Evolutionary conservation across 1,140 invertebrate species (phyloP).

Genomic region (Augochlora pura): DNA sequence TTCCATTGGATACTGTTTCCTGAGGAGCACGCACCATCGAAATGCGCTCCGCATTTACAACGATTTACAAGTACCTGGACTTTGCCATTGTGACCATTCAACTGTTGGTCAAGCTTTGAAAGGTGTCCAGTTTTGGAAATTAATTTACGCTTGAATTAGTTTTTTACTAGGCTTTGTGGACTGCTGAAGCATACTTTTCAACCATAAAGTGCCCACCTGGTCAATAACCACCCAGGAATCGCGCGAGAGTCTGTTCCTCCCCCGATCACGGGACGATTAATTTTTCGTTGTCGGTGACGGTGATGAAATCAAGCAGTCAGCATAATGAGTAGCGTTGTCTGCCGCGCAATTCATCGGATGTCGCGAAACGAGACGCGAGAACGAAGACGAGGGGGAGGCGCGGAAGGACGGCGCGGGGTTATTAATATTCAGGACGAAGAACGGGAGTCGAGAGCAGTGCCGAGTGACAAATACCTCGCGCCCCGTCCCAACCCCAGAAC

Average conservation of each 20-base stretch:
- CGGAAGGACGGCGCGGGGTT: conserved; percentile 63
- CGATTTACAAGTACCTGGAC: no score
- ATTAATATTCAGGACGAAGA: conserved; percentile 78
- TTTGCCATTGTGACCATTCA: no score
- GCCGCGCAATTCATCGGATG: conserved; percentile 74
- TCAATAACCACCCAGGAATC: no score
- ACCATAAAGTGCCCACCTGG: no score
- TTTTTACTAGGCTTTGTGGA: no score
- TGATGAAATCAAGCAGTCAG: conserved; percentile 76
- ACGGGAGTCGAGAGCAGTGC: conserved; percentile 68
- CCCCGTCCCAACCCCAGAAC: conserved; percentile 65
- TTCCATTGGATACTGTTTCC: no score
- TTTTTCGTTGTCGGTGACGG: conserved; percentile 59
- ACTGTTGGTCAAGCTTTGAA: no score
- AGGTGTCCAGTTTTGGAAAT: no score
- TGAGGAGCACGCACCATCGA: no score
- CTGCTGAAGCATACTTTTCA: no score
- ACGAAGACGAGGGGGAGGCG: conserved; percentile 25
- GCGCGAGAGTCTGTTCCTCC: background rate
- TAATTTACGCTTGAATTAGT: no score
- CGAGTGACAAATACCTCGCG: conserved; percentile 78
- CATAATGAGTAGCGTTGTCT: conserved; percentile 75
- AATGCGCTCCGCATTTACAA: no score
- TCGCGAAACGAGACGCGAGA: conserved; percentile 49
- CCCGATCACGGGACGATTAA: conserved; percentile 60